phyloP scores from a whole-genome alignment of 2,888 invertebrate genomes.

The Scaptomyza tumidula region DNA sequence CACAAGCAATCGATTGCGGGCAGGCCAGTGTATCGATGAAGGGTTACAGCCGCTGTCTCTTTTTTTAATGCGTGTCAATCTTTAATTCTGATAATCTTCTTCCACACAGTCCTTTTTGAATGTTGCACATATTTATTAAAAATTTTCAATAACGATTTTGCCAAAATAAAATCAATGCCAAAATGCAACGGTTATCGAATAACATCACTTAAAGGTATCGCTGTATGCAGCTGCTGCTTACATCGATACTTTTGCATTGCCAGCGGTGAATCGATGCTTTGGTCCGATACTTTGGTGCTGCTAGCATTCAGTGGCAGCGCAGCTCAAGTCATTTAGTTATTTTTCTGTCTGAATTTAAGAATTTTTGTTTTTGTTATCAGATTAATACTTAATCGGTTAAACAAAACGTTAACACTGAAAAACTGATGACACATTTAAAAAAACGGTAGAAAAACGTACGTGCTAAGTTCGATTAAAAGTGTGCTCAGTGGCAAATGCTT shows the following conservation, averaged over 20 bases:
- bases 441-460: slow-evolving; percentile 64
- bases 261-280: slow-evolving; percentile 39
- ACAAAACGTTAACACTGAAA: slow-evolving; percentile 30
- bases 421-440: slow-evolving; percentile 36
- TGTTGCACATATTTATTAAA: neutral
- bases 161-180: slow-evolving; percentile 5
- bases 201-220: neutral
- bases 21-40: slow-evolving; percentile 31
- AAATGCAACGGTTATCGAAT: slow-evolving; percentile 9
- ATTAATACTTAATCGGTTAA: slow-evolving; percentile 37
- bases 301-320: slow-evolving; percentile 51
- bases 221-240: neutral
- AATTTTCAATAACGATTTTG: neutral
- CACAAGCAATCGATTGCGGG: slow-evolving; percentile 41
- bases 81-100: neutral
- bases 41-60: neutral
- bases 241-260: slow-evolving; percentile 22
- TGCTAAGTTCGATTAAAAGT: slow-evolving; percentile 66
- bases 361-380: slow-evolving; percentile 59
- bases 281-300: slow-evolving; percentile 47
- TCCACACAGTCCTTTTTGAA: neutral
- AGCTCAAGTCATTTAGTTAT: slow-evolving; percentile 65
- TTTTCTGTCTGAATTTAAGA: slow-evolving; percentile 61
- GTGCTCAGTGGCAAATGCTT: slow-evolving; percentile 59
- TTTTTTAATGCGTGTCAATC: neutral